A percentile compares a stretch with the other conserved stretches of the same genome.
These are phyloP conservation scores for Ashinkailepas kermadecensis DNA, from an alignment of 2,888 invertebrate species.

Conservation along the genomic window DNA sequence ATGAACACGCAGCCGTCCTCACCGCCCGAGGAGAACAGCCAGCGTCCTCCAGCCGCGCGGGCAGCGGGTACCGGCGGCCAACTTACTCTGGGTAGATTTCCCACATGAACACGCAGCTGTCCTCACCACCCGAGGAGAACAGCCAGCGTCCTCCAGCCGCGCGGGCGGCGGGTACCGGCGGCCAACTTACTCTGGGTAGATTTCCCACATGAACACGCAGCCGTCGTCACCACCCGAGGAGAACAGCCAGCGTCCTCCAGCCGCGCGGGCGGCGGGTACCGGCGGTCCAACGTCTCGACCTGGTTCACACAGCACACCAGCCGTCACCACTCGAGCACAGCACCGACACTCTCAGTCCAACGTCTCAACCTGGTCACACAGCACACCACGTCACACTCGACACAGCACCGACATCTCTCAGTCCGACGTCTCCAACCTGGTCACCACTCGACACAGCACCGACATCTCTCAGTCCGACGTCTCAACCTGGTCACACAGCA, in stretches of 20 bases:
- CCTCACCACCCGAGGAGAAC: slow-evolving; percentile 51
- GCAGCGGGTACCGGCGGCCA: neutral
- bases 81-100: slow-evolving; percentile 48
- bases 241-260: slow-evolving; percentile 47
- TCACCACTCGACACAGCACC: neutral
- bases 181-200: slow-evolving; percentile 47
- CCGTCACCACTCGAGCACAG: slow-evolving; percentile 47
- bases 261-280: too few relatives aligned
- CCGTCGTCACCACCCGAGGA: slow-evolving; percentile 50
- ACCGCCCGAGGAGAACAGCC: slow-evolving; percentile 51
- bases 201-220: slow-evolving; percentile 52
- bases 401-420: too few relatives aligned
- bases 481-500: too few relatives aligned
- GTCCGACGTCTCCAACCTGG: too few relatives aligned
- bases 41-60: slow-evolving; percentile 40
- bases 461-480: too few relatives aligned
- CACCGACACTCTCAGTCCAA: slow-evolving; percentile 38
- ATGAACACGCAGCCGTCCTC: slow-evolving; percentile 50
- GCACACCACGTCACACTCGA: too few relatives aligned
- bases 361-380: neutral
- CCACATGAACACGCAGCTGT: slow-evolving; percentile 53
- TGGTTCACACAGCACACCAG: slow-evolving; percentile 51
- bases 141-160: slow-evolving; percentile 43
- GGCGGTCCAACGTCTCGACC: slow-evolving; percentile 44
- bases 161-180: too few relatives aligned